phyloP scores from a whole-genome alignment of 2,888 invertebrate genomes.

The Drosophila testacea region DNA sequence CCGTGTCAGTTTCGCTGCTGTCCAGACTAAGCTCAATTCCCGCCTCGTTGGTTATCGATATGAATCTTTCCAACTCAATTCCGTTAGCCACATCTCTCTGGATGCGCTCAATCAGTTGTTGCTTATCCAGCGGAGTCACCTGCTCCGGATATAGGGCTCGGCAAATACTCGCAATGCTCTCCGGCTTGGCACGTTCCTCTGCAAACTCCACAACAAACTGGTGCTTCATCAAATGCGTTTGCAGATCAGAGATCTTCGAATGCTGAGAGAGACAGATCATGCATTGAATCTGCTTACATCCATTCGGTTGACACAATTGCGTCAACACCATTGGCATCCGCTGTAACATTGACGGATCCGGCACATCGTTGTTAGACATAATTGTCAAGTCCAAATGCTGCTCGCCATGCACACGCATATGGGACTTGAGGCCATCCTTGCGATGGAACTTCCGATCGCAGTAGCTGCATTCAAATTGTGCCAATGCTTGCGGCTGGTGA shows the following conservation, averaged over 20 bases:
- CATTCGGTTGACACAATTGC: slow-evolving; percentile 80
- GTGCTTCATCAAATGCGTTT: slow-evolving; percentile 78
- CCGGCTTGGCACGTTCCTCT: slow-evolving; percentile 25
- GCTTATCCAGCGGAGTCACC: slow-evolving; percentile 35
- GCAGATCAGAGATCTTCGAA: slow-evolving; percentile 78
- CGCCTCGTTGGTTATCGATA: slow-evolving; percentile 82
- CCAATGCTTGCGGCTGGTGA: slow-evolving; percentile 86
- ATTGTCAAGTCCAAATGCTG: slow-evolving; percentile 12
- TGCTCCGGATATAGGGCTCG: slow-evolving; percentile 75
- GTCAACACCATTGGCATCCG: slow-evolving; percentile 40
- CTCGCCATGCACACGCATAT: slow-evolving; percentile 87
- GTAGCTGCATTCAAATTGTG: slow-evolving; percentile 86
- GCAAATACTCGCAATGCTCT: slow-evolving; percentile 58
- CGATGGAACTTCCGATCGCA: slow-evolving; percentile 87
- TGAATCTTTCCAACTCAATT: slow-evolving; percentile 73
- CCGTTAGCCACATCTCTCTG: slow-evolving; percentile 60
- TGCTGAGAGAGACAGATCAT: slow-evolving; percentile 84
- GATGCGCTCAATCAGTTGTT: slow-evolving; percentile 64
- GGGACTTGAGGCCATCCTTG: slow-evolving; percentile 87
- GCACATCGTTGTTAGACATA: background rate
- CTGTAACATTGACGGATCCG: background rate
- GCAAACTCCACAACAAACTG: slow-evolving; percentile 61
- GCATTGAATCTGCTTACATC: slow-evolving; percentile 83
- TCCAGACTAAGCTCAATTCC: slow-evolving; percentile 83
- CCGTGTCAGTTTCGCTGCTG: slow-evolving; percentile 74